Base-by-base conservation (phyloP, 2,113 vertebrate species). In the Daphoenositta chrysoptera region DNA sequence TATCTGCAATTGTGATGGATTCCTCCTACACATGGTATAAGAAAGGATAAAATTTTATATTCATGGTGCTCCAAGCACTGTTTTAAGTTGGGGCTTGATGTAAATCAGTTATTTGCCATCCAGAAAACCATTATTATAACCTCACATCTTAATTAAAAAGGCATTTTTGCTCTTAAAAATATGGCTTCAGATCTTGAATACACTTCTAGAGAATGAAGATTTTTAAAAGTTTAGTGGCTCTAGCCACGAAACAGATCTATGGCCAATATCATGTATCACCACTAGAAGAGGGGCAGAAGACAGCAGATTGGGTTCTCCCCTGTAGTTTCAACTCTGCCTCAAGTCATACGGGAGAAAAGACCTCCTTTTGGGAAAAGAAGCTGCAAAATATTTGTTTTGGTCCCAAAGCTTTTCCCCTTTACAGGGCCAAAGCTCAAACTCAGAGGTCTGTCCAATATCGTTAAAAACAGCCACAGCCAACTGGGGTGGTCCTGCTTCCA, bases 31-130 rank as follows among this genome's bases (percentile, higher is more conserved):
- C 44, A n/a, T 10, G 39, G 85, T 37, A 83, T 60, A 87, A 70
- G 84, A 93, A 94, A 80, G 66, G 57, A 91, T 58, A 91, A 27
- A 71, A 80, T 94, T 94, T 91, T 47, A 35, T 70, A 92, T 91
- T 91, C 75, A 40, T 2, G 19, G 63, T 66, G 35, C 81, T 95
- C 54, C 35, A 76, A 91, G 58, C 11, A 39, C 63, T 54, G 35
- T 50, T 96, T 95, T 80, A 94, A 83, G 56, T 58, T 95, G 50
- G 15, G 35, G 37, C 66, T 93, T 90, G 58, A 53, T 83, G 81
- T 73, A 85, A 65, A 85, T 69, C 76, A 80, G 42, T 79, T 90
- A 91, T 90, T 96, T 96, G 57, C 50, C 78, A 69, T 79, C 20
- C 23, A 83, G 54, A 70, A 87, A 91, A 22, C 17, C 7, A 14